Conservation (phyloP, 2,888 invertebrate species). For the Thalpophila matura region DNA sequence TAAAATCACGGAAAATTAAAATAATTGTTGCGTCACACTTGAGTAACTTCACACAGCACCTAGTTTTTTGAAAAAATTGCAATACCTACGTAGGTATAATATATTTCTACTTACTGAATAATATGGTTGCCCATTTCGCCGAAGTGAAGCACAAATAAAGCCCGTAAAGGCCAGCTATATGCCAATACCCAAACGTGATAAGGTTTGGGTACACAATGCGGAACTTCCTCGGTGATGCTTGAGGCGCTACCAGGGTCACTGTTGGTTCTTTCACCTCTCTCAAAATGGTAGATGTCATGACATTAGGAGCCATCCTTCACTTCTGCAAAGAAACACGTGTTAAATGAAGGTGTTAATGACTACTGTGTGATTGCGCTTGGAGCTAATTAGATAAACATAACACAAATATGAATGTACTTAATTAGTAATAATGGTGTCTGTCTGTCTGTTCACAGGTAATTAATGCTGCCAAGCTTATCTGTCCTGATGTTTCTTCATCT, state of each 20-base stretch:
- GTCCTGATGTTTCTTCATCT: too few species aligned
- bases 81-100: too few species aligned
- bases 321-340: conserved; percentile 15
- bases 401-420: too few species aligned
- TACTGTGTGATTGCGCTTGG: not conserved
- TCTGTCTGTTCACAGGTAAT: too few species aligned
- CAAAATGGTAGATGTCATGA: conserved; percentile 9
- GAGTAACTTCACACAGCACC: too few species aligned
- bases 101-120: conserved; percentile 67
- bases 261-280: conserved; percentile 25
- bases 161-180: conserved; percentile 71
- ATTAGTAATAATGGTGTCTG: too few species aligned
- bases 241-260: conserved; percentile 40
- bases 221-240: conserved; percentile 62
- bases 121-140: conserved; percentile 68
- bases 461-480: too few species aligned
- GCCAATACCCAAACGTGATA: conserved; percentile 67
- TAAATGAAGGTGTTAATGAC: not conserved
- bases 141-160: conserved; percentile 69
- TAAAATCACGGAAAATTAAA: too few species aligned
- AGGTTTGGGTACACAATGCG: conserved; percentile 69
- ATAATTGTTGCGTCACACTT: too few species aligned
- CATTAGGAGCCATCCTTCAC: conserved; percentile 28
- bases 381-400: too few species aligned
- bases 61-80: too few species aligned